Evolutionary conservation across 2,113 vertebrate genomes (phyloP).

Genomic region (Bubo blakistoni): DNA sequence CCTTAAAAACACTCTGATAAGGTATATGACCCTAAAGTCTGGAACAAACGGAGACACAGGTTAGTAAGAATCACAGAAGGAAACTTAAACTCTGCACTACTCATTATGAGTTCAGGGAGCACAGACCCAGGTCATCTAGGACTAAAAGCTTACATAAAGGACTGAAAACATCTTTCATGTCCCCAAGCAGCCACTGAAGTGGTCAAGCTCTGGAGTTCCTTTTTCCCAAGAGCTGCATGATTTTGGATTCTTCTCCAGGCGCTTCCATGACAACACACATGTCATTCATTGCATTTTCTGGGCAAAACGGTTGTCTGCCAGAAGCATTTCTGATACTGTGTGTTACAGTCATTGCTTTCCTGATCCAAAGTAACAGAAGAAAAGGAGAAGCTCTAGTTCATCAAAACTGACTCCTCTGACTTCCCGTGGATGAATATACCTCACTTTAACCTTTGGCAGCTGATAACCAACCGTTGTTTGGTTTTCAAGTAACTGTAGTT

Average conservation of each 20-base stretch:
- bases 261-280: not conserved
- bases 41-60: not conserved
- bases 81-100: not conserved
- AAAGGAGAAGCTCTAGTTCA: not conserved
- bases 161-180: not conserved
- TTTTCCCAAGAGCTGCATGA: not conserved
- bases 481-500: not conserved
- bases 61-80: not conserved
- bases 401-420: not conserved
- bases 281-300: not conserved
- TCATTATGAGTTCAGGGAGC: not conserved
- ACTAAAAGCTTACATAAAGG: not conserved
- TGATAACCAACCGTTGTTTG: not conserved
- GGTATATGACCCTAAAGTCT: fast-evolving
- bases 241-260: not conserved
- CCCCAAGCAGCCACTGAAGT: not conserved
- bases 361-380: not conserved
- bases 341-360: not conserved
- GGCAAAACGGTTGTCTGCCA: not conserved
- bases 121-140: not conserved
- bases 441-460: not conserved
- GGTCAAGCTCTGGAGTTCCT: not conserved
- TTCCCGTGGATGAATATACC: not conserved
- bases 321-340: not conserved
- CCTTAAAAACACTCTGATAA: not conserved